phyloP scores from a whole-genome alignment of 2,888 invertebrate species.

The Helicoverpa assulta region DNA sequence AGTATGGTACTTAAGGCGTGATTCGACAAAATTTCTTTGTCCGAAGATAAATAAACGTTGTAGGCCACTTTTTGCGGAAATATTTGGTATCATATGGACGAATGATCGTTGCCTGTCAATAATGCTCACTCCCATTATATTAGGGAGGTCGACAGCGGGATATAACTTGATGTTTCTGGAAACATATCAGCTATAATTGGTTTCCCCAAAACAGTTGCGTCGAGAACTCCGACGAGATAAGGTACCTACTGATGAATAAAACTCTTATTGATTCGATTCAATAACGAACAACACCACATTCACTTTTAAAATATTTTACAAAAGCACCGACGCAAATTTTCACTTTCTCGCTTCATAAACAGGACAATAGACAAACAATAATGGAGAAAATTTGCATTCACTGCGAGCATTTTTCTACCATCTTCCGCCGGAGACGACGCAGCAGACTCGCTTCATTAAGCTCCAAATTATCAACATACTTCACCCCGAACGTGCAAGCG shows the following conservation, averaged over 20 bases:
- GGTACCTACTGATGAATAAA: background rate
- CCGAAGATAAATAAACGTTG: conserved; percentile 65
- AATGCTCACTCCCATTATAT: conserved; percentile 54
- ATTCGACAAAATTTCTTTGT: conserved; percentile 66
- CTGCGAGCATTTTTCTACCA: conserved; percentile 84
- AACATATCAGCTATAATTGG: conserved; percentile 12
- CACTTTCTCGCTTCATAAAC: conserved; percentile 83
- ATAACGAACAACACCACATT: conserved; percentile 39
- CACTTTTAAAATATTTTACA: conserved; percentile 63
- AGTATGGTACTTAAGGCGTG: conserved; percentile 65
- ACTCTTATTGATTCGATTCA: conserved; percentile 31
- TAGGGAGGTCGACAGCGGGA: conserved; percentile 24
- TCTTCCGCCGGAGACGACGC: conserved; percentile 83
- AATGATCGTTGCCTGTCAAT: conserved; percentile 65
- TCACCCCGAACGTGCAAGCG: conserved; percentile 77
- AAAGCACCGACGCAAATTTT: conserved; percentile 66
- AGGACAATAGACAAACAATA: conserved; percentile 88
- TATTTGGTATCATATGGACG: conserved; percentile 67
- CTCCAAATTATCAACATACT: conserved; percentile 87
- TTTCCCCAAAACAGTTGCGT: background rate
- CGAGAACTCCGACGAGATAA: background rate
- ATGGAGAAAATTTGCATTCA: conserved; percentile 86
- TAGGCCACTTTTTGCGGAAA: conserved; percentile 65
- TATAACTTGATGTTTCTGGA: conserved; percentile 27
- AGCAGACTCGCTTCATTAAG: conserved; percentile 87